Conservation (phyloP, 2,113 vertebrate genomes). For the Rattus norvegicus region GRCr8 NC_086021.1:158683001-158683500, state of each 20-base stretch:
- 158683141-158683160: slow-evolving; percentile 96
- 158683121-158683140: slow-evolving; percentile 96
- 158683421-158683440: no score
- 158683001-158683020: slow-evolving; percentile 93
- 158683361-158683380: slow-evolving; percentile 92
- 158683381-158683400: slow-evolving; percentile 90
- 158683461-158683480: no score
- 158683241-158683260: slow-evolving; percentile 94
- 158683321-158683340: slow-evolving; percentile 93
- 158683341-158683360: slow-evolving; percentile 93
- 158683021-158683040: slow-evolving; percentile 94
- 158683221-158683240: slow-evolving; percentile 90
- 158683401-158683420: slow-evolving; percentile 84
- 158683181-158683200: slow-evolving; percentile 90
- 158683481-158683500: no score
- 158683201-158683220: slow-evolving; percentile 87
- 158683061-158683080: slow-evolving; percentile 93
- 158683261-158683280: slow-evolving; percentile 98
- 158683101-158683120: slow-evolving; percentile 90
- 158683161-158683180: slow-evolving; percentile 92
- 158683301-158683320: slow-evolving; percentile 96
- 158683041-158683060: slow-evolving; percentile 92
- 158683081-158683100: slow-evolving; percentile 96
- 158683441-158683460: no score
- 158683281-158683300: slow-evolving; percentile 96